A percentile compares a stretch with the other conserved stretches of the same genome.
Conservation (phyloP, 2,113 vertebrate genomes). For the human (Homo sapiens) region DNA sequence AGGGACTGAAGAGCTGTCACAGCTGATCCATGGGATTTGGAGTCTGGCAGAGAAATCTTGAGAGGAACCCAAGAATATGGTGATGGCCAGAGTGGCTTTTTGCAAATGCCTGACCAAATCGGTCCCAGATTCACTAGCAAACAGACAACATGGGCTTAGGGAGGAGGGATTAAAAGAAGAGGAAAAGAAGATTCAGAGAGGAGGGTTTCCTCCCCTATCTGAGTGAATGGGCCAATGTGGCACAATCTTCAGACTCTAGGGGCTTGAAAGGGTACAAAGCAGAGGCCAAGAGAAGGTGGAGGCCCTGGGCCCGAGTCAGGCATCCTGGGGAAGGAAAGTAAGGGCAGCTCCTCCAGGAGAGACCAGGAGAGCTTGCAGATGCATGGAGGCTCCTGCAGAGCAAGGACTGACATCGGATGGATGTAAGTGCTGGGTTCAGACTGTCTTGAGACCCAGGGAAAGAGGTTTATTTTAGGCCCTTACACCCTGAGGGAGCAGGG, state of each 20-base stretch:
- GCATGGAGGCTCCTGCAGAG: not conserved
- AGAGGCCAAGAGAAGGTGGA: not conserved
- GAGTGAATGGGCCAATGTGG: not conserved
- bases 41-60: not conserved
- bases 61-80: not conserved
- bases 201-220: not conserved
- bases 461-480: not conserved
- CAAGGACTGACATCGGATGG: not conserved
- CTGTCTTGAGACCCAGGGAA: not conserved
- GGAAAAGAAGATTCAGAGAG: not conserved
- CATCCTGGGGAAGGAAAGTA: not conserved
- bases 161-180: not conserved
- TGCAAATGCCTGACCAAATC: not conserved
- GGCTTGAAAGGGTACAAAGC: not conserved
- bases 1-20: not conserved
- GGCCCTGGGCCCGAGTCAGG: not conserved
- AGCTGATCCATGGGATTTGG: not conserved
- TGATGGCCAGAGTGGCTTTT: not conserved
- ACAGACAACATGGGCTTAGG: not conserved
- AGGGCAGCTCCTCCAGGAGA: not conserved
- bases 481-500: not conserved
- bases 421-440: not conserved
- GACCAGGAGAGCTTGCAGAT: not conserved
- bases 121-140: not conserved
- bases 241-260: not conserved